A percentile compares a stretch with the other conserved stretches of the same genome.
phyloP scores from a whole-genome alignment of 2,113 vertebrate species.

The Riparia riparia region DNA sequence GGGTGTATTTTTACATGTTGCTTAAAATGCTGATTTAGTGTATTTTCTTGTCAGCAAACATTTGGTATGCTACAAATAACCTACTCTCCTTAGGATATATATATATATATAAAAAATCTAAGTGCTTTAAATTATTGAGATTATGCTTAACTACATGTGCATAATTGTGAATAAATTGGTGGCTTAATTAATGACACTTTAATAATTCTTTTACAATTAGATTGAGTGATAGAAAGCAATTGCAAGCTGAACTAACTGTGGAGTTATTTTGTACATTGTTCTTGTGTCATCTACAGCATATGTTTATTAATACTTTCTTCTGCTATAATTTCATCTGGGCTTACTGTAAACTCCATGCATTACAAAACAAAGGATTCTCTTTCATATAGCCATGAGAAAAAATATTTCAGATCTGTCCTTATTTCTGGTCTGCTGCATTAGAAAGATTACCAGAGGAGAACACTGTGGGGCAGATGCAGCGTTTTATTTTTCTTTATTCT shows the following conservation, averaged over 20 bases:
- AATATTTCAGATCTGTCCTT: not conserved
- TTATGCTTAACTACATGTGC: not conserved
- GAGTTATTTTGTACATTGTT: not conserved
- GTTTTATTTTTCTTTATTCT: not conserved
- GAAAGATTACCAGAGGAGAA: not conserved
- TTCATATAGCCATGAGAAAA: not conserved
- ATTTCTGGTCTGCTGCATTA: not conserved
- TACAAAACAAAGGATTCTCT: not conserved
- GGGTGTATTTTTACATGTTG: not conserved
- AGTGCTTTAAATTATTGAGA: not conserved
- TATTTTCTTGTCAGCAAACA: not conserved
- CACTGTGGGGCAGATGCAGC: not conserved
- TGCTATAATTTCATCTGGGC: not conserved
- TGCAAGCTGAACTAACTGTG: not conserved
- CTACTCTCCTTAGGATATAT: not conserved
- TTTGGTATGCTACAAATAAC: conserved; percentile 13
- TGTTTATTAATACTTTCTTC: not conserved
- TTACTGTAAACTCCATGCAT: not conserved
- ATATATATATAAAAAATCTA: not conserved
- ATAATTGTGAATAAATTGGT: not conserved
- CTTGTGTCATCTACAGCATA: not conserved
- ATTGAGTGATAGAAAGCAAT: not conserved
- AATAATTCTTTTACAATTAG: not conserved
- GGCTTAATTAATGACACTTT: not conserved
- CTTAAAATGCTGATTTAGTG: not conserved